Conservation (phyloP, 1,140 invertebrate species). For the Drosophila bifasciata region DNA sequence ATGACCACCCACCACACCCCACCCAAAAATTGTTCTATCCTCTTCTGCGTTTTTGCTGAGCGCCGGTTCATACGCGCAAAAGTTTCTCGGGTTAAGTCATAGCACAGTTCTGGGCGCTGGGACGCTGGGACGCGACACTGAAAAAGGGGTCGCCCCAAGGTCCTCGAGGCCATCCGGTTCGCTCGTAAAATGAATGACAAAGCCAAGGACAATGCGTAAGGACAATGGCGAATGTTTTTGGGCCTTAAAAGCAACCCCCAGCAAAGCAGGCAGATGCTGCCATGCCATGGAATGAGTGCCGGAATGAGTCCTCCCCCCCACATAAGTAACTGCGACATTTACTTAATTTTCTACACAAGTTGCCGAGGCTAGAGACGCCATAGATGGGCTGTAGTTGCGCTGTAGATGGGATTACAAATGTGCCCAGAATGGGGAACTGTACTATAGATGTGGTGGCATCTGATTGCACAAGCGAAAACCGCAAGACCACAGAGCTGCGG, state of each 20-base stretch:
- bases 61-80: slow-evolving; percentile 44
- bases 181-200: slow-evolving; percentile 22
- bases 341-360: no score
- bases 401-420: no score
- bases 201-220: slow-evolving; percentile 41
- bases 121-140: no score
- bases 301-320: no score
- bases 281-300: no score
- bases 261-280: no score
- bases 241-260: slow-evolving; percentile 5
- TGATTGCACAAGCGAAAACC: slow-evolving; percentile 23
- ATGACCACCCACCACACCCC: neutral
- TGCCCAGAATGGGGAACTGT: neutral
- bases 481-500: slow-evolving; percentile 6
- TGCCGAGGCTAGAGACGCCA: no score
- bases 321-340: no score
- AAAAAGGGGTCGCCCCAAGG: slow-evolving; percentile 34
- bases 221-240: slow-evolving; percentile 41
- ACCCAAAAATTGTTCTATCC: neutral
- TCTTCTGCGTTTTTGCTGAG: slow-evolving; percentile 32
- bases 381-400: no score
- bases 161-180: slow-evolving; percentile 4
- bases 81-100: slow-evolving; percentile 35
- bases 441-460: slow-evolving; percentile 1
- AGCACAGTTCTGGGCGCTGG: slow-evolving; percentile 29